Conservation (phyloP, 2,113 vertebrate genomes). For the Dasyurus viverrinus region DNA sequence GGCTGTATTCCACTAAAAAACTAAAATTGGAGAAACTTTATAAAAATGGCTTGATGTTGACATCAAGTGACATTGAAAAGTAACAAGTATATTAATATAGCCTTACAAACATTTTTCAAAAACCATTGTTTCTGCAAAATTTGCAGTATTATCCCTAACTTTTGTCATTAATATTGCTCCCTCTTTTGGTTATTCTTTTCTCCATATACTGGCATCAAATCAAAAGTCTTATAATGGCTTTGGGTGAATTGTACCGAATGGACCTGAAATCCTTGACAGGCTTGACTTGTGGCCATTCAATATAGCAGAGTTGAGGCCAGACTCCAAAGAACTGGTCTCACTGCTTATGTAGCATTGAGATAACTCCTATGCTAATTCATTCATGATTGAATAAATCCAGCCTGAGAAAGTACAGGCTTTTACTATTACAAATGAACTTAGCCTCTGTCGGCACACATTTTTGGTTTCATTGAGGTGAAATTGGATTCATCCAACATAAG, state of each 20-base stretch:
- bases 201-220: slow-evolving; percentile 17
- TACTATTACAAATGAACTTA: neutral
- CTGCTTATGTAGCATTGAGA: slow-evolving; percentile 39
- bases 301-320: slow-evolving; percentile 43
- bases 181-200: slow-evolving; percentile 22
- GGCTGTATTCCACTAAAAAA: neutral
- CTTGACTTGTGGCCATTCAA: slow-evolving; percentile 45
- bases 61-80: neutral
- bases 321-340: slow-evolving; percentile 40
- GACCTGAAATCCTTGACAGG: slow-evolving; percentile 58
- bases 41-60: neutral
- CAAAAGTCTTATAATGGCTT: neutral
- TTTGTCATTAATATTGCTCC: neutral
- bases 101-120: neutral
- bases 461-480: neutral
- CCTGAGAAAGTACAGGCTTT: neutral
- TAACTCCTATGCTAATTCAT: slow-evolving; percentile 36
- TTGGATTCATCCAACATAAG: neutral
- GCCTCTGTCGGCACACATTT: neutral
- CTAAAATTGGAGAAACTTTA: neutral
- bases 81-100: slow-evolving; percentile 1
- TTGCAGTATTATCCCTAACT: neutral
- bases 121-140: neutral
- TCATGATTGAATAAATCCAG: neutral
- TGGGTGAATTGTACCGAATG: slow-evolving; percentile 57